A percentile compares a stretch with the other conserved stretches of the same genome.
Conservation (phyloP, 2,113 vertebrate genomes). For the Campylorhamphus procurvoides region DNA sequence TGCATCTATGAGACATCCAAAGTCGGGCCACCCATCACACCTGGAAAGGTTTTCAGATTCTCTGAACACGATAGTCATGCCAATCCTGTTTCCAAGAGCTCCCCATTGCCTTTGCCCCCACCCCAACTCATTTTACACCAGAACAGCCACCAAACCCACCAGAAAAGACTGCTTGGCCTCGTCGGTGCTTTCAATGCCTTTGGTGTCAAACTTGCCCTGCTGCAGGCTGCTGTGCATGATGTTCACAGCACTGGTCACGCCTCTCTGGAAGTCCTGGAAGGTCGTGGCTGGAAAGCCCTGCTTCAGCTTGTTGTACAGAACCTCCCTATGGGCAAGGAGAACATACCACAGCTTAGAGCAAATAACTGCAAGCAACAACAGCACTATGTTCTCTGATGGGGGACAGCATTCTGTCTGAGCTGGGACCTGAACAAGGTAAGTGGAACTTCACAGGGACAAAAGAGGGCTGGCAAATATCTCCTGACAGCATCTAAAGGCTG, state of each 20-base stretch:
- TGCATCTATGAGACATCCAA: background rate
- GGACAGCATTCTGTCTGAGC: background rate
- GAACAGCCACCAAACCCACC: constrained; percentile 74
- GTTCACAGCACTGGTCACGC: constrained; percentile 96
- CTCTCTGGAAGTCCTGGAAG: constrained; percentile 95
- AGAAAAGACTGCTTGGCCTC: constrained; percentile 94
- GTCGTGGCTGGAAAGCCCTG: constrained; percentile 95
- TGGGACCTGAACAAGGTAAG: background rate
- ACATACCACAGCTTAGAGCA: background rate
- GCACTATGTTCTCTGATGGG: background rate
- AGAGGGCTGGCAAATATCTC: background rate
- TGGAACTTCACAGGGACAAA: background rate
- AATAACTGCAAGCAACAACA: background rate
- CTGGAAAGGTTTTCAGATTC: background rate
- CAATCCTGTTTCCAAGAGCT: background rate
- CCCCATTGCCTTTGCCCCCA: background rate
- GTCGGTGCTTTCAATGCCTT: constrained; percentile 93
- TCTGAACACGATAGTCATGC: background rate
- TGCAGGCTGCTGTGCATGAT: constrained; percentile 98
- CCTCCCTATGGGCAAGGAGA: constrained; percentile 80
- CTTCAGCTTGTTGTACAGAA: constrained; percentile 90
- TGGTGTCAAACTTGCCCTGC: constrained; percentile 95
- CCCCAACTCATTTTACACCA: background rate
- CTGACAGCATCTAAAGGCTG: background rate
- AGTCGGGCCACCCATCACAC: background rate